Conservation (phyloP, 2,113 vertebrate genomes). For the Notarius lentiginosus region DNA sequence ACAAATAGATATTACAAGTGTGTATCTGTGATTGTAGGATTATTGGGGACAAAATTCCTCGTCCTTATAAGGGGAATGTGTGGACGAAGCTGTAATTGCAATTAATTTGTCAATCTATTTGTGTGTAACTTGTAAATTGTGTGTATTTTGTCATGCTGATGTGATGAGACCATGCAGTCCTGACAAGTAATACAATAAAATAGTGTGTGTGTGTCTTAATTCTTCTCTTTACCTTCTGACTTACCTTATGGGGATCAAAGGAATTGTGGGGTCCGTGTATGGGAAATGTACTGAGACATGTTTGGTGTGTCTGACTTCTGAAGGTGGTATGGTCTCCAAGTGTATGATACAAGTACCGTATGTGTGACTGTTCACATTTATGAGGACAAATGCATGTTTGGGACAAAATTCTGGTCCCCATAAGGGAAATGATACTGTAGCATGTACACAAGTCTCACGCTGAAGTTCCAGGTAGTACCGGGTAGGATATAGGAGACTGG, state of each 20-base stretch:
- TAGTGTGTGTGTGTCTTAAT: background rate
- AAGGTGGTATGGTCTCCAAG: background rate
- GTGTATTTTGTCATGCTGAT: background rate
- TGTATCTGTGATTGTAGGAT: background rate
- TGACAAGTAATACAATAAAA: no score
- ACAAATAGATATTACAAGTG: background rate
- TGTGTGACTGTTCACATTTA: background rate
- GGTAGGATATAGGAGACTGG: conserved; percentile 31
- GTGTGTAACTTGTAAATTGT: background rate
- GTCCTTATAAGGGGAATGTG: background rate
- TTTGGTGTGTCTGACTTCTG: background rate
- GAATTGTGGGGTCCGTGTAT: background rate
- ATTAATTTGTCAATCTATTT: background rate
- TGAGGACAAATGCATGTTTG: background rate
- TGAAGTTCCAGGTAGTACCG: conserved; percentile 8
- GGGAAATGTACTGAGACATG: background rate
- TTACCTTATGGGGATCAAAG: background rate
- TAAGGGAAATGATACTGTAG: background rate
- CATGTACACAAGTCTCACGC: background rate
- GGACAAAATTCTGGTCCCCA: background rate
- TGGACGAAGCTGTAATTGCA: background rate
- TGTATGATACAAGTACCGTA: background rate
- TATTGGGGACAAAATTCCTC: background rate
- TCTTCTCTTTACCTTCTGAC: background rate
- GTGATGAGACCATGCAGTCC: background rate